phyloP scores from a whole-genome alignment of 1,140 invertebrate genomes.

The Ruditapes philippinarum region DNA sequence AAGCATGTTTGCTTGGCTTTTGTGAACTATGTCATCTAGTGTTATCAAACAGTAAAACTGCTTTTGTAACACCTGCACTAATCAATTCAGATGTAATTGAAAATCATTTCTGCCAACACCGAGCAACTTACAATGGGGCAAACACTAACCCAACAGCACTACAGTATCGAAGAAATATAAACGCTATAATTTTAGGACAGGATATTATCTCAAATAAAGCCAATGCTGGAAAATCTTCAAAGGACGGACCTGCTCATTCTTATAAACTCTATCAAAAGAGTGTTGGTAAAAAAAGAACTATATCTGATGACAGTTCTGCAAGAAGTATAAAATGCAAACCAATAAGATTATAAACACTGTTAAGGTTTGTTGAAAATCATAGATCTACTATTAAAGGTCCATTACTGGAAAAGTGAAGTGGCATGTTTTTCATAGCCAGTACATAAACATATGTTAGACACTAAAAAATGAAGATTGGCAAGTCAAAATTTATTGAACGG shows the following conservation, averaged over 20 bases:
- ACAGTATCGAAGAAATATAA: conserved; percentile 43
- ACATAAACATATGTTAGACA: too few relatives aligned
- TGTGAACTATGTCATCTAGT: neutral
- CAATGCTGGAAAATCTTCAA: conserved; percentile 40
- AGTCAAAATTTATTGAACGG: too few relatives aligned
- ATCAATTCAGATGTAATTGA: conserved; percentile 67
- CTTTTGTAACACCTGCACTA: conserved; percentile 40
- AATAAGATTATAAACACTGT: neutral
- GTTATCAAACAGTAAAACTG: neutral
- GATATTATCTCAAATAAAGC: conserved; percentile 53
- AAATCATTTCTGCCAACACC: conserved; percentile 64
- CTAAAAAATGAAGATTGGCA: too few relatives aligned
- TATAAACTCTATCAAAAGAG: neutral
- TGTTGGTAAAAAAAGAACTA: neutral
- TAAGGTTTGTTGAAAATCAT: neutral
- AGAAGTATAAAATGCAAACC: neutral
- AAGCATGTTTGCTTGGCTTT: conserved; percentile 36
- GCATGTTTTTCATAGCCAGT: too few relatives aligned
- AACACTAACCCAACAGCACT: conserved; percentile 62
- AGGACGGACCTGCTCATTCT: neutral
- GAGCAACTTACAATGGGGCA: conserved; percentile 56
- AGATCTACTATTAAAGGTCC: neutral
- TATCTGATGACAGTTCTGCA: neutral
- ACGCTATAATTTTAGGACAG: conserved; percentile 56
- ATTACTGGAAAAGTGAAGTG: too few relatives aligned